Base-by-base conservation (phyloP, 2,113 vertebrate genomes). In the Hippocampus comes region DNA sequence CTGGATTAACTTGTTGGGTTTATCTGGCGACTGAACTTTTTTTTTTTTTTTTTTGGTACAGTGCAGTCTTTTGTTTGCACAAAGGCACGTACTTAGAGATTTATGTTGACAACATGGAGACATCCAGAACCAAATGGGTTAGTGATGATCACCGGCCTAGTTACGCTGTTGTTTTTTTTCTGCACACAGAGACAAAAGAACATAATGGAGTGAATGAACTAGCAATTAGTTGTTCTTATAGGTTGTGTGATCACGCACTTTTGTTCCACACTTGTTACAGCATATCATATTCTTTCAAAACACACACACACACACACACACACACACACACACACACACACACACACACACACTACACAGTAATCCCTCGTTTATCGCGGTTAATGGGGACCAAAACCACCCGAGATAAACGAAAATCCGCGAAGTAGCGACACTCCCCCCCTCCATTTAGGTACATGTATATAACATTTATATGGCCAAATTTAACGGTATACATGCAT, bases 1-100 rank as follows among this genome's bases (percentile, higher is more conserved):
- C 89, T 85, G 85, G 87, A 89, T 87, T 72, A 90, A 88, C 88
- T 72, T 81, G 85, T 84, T 65, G 57, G 76, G 81, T 81, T 48
- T 69, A 74, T 82, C 73, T 38, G 65, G 66, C 64, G 71, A 72
- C 56, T 78, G 69, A 60, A 21, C 9, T 87, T 73, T 77, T 76
- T 46, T 69, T 34, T 25, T 25, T 25, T 25, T 25, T 20, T 61
- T 61, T 34, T 4, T 20, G 14, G 20, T n/a, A 86, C 80, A 81
- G 78, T 79, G 34, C 18, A 55, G 72, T 46, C 67, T 70, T 86
- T 87, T 85, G 79, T 88, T 64, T 77, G 81, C 49, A 68, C 27
- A 42, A 66, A 48, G 43, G 23, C 6, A 14, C 42, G 17, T 46
- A 25, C 8, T 48, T 25, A 46, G 6, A 46, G 42, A 66, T 72